Evolutionary conservation across 2,888 invertebrate species (phyloP), one percentile per base, ranked within the genome.

Genomic region (Leuctra nigra): DNA sequence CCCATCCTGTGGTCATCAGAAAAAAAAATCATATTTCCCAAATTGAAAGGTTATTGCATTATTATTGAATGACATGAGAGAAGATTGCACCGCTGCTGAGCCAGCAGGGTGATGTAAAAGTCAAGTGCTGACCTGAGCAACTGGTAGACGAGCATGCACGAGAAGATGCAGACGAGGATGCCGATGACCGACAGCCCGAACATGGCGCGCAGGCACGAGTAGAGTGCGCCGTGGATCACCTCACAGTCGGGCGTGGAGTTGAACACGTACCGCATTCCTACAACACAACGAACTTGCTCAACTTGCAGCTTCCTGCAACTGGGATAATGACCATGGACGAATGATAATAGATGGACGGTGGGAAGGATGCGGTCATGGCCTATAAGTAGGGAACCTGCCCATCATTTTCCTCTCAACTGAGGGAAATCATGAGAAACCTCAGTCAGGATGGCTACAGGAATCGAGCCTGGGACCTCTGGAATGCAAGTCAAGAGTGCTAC

Each of bases 101-200:
- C 14, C 4, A 11, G 14, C 38, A 11, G 39, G 23, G 33, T 16
- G 36, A 22, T 29, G 39, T 16, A n/a, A n/a, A n/a, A n/a, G n/a
- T n/a, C n/a, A n/a, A n/a, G n/a, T n/a, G 59, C 67, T 67, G 69
- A 86, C 86, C 86, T 87, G 54, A 91, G 74, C 60, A 93, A 76
- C 70, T 93, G 92, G 69, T 92, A 93, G 9, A 92, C 88, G 56
- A 93, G 81, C 92, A 93, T 92, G 68, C 91, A 90, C 63, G 91
- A 90, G 70, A 91, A 92, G 63, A 93, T 91, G 73, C 91, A 92
- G 50, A 92, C 87, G 35, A 93, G 79, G 29, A 93, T 92, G 0
- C 92, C 92, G 63, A 88, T 87, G 22, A 93, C 92, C 1, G 91
- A 91, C 29, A 92, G 78, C n/a, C 91, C 92, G 72, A 93, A 93